A percentile compares a stretch with the other conserved stretches of the same genome.
phyloP scores from a whole-genome alignment of 2,113 vertebrate species.

The Sander vitreus region DNA sequence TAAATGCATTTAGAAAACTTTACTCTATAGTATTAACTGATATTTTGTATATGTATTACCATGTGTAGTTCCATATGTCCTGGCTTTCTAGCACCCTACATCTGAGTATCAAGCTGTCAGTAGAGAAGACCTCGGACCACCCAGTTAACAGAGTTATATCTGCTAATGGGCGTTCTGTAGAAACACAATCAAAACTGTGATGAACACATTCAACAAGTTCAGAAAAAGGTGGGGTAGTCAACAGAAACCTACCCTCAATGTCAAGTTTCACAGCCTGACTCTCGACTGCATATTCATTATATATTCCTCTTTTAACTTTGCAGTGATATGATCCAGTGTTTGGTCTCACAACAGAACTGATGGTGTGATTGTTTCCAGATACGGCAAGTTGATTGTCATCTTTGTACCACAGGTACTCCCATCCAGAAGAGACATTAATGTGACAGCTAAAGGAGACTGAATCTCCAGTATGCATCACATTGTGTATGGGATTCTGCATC shows the following conservation, averaged over 20 bases:
- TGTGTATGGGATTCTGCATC: conserved; percentile 26
- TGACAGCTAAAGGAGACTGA: conserved; percentile 59
- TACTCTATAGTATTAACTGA: not conserved
- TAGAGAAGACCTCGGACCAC: conserved; percentile 79
- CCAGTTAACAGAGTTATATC: conserved; percentile 67
- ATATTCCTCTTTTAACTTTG: not conserved
- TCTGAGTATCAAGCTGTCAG: conserved; percentile 71
- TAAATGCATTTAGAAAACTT: not conserved
- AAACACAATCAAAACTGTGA: not conserved
- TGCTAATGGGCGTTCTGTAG: conserved; percentile 71
- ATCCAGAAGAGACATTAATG: conserved; percentile 65
- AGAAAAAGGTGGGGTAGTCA: not conserved
- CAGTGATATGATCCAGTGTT: conserved; percentile 66
- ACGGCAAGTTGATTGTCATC: fast-evolving
- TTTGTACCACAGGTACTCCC: conserved; percentile 71
- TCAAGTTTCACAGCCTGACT: not conserved
- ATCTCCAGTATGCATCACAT: conserved; percentile 59
- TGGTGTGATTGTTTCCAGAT: not conserved
- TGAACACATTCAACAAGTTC: not conserved
- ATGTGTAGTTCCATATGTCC: conserved; percentile 75
- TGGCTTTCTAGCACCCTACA: conserved; percentile 63
- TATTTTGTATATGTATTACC: conserved; percentile 61
- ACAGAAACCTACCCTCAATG: conserved; percentile 19
- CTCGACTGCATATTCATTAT: fast-evolving
- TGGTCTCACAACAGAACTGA: not conserved